Conservation (phyloP, 1,140 invertebrate genomes). For the Coelopa frigida region DNA sequence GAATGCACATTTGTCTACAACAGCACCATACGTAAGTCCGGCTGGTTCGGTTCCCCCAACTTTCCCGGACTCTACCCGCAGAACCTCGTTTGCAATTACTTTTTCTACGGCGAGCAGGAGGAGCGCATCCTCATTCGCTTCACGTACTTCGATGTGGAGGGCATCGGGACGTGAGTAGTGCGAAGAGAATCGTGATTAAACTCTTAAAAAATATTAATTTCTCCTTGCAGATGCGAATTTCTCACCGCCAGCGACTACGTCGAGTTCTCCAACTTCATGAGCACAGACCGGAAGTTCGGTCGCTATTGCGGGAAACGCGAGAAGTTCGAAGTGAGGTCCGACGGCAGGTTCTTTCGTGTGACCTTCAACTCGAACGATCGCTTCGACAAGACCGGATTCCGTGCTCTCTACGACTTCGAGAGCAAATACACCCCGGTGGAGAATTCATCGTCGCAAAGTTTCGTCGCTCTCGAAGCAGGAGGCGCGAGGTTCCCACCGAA, state of each 20-base stretch:
- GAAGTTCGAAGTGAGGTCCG: slow-evolving; percentile 75
- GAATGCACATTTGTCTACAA: slow-evolving; percentile 79
- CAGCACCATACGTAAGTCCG: slow-evolving; percentile 68
- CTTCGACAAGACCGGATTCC: slow-evolving; percentile 88
- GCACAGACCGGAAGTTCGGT: slow-evolving; percentile 74
- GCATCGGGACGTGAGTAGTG: slow-evolving; percentile 73
- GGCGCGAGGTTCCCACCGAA: too few relatives aligned
- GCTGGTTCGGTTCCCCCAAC: slow-evolving; percentile 85
- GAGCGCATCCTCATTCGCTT: slow-evolving; percentile 83
- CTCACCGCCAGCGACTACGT: slow-evolving; percentile 86
- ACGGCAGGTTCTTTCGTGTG: slow-evolving; percentile 87
- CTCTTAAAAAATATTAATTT: not conserved
- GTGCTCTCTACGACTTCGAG: slow-evolving; percentile 79
- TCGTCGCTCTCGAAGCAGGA: slow-evolving; percentile 16
- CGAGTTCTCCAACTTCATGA: slow-evolving; percentile 89
- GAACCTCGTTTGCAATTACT: slow-evolving; percentile 90
- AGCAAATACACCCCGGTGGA: slow-evolving; percentile 40
- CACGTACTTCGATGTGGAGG: slow-evolving; percentile 86
- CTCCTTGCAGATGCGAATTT: slow-evolving; percentile 65
- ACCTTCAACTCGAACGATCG: slow-evolving; percentile 90
- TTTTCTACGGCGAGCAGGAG: slow-evolving; percentile 74
- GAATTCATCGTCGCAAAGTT: slow-evolving; percentile 40
- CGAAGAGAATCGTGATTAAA: not conserved
- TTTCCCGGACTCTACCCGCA: slow-evolving; percentile 87
- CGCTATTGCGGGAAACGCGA: slow-evolving; percentile 76